A percentile compares a stretch with the other conserved stretches of the same genome.
Conservation (phyloP, 2,888 invertebrate species). For the Petrophora chlorosata region DNA sequence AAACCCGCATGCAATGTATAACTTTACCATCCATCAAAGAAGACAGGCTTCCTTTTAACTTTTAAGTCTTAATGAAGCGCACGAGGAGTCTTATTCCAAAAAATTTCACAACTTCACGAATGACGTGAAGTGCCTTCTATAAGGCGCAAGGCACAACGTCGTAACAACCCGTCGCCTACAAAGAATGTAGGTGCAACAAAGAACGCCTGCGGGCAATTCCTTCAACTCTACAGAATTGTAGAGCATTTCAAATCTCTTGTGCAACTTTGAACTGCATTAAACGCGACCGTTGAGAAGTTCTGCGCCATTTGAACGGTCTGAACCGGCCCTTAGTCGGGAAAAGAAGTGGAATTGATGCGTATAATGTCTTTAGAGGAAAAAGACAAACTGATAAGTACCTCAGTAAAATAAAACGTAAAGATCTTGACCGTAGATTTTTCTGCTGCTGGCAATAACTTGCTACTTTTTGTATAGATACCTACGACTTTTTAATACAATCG, state of each 20-base stretch:
- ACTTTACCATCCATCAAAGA: constrained; percentile 23
- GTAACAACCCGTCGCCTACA: constrained; percentile 12
- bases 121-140: constrained; percentile 7
- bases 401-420: too few relatives aligned
- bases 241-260: constrained; percentile 32
- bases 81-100: constrained; percentile 15
- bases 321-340: constrained; percentile 3
- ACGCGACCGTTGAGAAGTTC: constrained; percentile 14
- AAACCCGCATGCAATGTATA: constrained; percentile 13
- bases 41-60: constrained; percentile 13
- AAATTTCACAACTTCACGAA: constrained; percentile 11
- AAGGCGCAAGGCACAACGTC: neutral
- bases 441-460: too few relatives aligned
- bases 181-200: constrained; percentile 28
- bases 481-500: too few relatives aligned
- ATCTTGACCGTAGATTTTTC: too few relatives aligned
- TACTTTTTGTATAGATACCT: too few relatives aligned
- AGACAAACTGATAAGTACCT: too few relatives aligned
- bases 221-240: constrained; percentile 17
- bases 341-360: constrained; percentile 2
- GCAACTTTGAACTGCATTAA: constrained; percentile 34
- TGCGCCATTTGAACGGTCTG: neutral
- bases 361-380: too few relatives aligned
- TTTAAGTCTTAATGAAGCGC: constrained; percentile 20
- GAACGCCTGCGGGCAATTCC: constrained; percentile 22